Base-by-base conservation (phyloP, 2,888 invertebrate species). In the Cataglyphis albicans region DNA sequence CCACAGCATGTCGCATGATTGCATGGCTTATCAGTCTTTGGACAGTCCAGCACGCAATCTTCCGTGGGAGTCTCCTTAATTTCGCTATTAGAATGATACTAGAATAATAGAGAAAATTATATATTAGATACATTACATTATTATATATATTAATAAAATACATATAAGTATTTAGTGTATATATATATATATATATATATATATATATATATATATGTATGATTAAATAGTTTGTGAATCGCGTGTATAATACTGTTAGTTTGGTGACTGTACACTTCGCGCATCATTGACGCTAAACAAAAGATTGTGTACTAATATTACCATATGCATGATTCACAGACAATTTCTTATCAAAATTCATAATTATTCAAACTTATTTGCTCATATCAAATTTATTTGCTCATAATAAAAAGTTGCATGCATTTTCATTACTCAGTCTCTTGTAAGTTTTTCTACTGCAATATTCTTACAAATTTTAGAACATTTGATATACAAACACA, bases 1-100 rank as follows among this genome's bases (percentile, higher is more conserved):
- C 98, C 98, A 93, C 98, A 98, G 94, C 98, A 98, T 3, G 98
- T 98, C 57, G 98, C 98, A 92, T 97, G 97, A 90, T 97, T 97
- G 94, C 98, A 98, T 44, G 97, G 96, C 91, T 96, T 96, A 91
- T 97, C 97, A 84, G 97, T 97, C 93, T 97, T 97, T 59, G 98
- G 98, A 93, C 98, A 98, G 94, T 98, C 98, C 18, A 98, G 95
- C 38, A 98, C 98, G 94, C 98, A 98, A 91, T 96, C 96, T 92
- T 96, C 95, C 94, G 97, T 94, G 21, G 94, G 94, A 81, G 95
- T 94, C 85, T 95, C 94, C 82, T 95, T 95, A 59, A 94, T 93
- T 90, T 92, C 93, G 70, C 94, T 95, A 88, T 95, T 95, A 85
- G 95, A 95, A 70, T 95, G 94, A 90, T 95, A 95, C 95, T 95